Evolutionary conservation across 2,888 invertebrate genomes (phyloP), one percentile per base, ranked within the genome.

Genomic region (Mactromeris polynyma): DNA sequence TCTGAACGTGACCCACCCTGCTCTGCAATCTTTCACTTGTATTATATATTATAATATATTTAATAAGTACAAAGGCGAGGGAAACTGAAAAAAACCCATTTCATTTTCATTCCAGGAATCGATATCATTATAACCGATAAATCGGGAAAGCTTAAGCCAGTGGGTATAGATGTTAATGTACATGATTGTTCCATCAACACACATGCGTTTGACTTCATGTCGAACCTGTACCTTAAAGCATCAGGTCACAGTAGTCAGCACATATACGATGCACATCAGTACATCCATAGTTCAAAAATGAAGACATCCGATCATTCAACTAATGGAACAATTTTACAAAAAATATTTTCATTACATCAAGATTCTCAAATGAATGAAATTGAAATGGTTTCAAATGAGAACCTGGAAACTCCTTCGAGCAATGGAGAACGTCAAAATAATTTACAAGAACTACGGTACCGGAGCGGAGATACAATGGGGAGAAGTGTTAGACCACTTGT

Each of bases 111-210:
- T 80, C 6, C 83, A 95, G 95, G 94, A 26, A 91, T 95, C n/a
- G 95, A 95, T 82, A 87, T 91, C 36, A 83, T 94, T 14, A 78
- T 95, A 6, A 89, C 90, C 21, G 69, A 87, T 31, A 83, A 69
- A 46, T 77, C 89, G 11, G 93, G 87, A 6, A 40, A 79, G 38
- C 33, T 93, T n/a, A 79, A 81, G 6, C 92, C 94, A 0, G 88
- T 94, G 31, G 92, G 92, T 9, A 94, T 95, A 9, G 95, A 94
- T 84, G 94, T 94, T n/a, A 95, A 95, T 89, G 93, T 93, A 31
- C 95, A 94, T 77, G 94, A 94, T 81, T 94, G 95, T 84, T 91
- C 92, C 3, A 92, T 91, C 17, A 93, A 91, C 82, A 93, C 93
- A 46, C 93, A 93, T 69, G 83, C 93, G n/a, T 91, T 80, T 46